phyloP scores from a whole-genome alignment of 2,888 invertebrate species.

The Imbricaverruca yamaguchii region DNA sequence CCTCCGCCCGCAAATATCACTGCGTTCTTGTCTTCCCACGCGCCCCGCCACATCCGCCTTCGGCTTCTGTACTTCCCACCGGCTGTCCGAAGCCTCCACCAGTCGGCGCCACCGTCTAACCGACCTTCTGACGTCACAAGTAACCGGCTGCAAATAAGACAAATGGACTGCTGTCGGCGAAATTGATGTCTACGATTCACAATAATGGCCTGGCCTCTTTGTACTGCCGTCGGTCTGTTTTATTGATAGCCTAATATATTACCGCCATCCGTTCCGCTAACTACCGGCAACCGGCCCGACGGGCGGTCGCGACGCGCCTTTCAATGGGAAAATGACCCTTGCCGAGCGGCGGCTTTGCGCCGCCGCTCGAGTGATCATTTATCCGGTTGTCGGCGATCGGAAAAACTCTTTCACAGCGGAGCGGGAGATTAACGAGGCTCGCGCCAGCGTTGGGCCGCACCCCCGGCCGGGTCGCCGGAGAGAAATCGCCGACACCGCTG shows the following conservation, averaged over 20 bases:
- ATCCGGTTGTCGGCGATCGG: not conserved
- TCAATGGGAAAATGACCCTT: not conserved
- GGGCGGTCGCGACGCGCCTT: not conserved
- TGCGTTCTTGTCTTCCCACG: too few species aligned
- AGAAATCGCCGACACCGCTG: too few species aligned
- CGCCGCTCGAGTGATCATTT: not conserved
- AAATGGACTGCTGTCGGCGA: not conserved
- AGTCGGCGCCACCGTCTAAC: too few species aligned
- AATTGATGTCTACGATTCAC: not conserved
- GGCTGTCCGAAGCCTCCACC: too few species aligned
- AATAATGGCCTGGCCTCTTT: not conserved
- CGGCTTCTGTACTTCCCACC: too few species aligned
- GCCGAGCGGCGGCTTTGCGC: not conserved
- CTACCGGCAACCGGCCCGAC: not conserved
- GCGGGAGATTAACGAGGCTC: not conserved
- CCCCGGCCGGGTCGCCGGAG: not conserved
- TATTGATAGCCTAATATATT: not conserved
- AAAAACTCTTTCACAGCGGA: not conserved
- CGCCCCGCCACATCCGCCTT: too few species aligned
- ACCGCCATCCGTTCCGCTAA: not conserved
- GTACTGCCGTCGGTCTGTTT: not conserved
- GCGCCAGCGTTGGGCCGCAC: not conserved
- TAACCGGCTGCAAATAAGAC: not conserved
- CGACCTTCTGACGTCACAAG: too few species aligned
- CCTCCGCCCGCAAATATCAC: too few species aligned